Conservation (phyloP, 2,113 vertebrate species). For the Penelope pileata region DNA sequence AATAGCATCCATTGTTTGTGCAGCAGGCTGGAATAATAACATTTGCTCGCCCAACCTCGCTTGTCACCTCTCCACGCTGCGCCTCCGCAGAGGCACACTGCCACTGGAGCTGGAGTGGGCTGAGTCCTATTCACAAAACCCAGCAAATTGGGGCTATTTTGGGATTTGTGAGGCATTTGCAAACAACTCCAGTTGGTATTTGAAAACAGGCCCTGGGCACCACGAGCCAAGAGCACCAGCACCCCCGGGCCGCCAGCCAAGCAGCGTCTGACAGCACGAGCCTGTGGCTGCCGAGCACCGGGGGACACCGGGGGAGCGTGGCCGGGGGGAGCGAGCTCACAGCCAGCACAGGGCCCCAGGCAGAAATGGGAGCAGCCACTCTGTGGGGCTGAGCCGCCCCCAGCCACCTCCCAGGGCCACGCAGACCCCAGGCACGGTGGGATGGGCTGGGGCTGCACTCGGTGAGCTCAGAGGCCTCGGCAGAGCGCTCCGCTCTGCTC, state of each 20-base stretch:
- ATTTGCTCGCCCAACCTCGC: constrained; percentile 53
- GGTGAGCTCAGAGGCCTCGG: too few species aligned
- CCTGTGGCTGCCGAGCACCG: background rate
- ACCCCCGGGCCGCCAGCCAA: constrained; percentile 9
- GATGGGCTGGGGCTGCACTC: too few species aligned
- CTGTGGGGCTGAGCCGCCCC: too few species aligned
- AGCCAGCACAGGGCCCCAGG: too few species aligned
- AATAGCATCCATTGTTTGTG: constrained; percentile 63
- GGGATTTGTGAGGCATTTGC: constrained; percentile 67
- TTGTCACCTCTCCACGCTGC: constrained; percentile 41
- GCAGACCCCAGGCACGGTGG: too few species aligned
- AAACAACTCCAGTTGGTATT: constrained; percentile 72
- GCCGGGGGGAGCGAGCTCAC: too few species aligned
- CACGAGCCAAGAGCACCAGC: constrained; percentile 41
- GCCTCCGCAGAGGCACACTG: constrained; percentile 4
- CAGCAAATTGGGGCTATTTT: constrained; percentile 71
- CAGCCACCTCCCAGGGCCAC: too few species aligned
- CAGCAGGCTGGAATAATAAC: constrained; percentile 70
- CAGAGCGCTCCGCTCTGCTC: too few species aligned
- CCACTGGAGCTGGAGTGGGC: constrained; percentile 60
- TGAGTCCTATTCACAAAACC: constrained; percentile 62
- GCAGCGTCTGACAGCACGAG: background rate
- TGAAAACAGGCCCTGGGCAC: constrained; percentile 51
- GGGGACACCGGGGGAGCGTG: too few species aligned
- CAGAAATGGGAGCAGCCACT: too few species aligned